Conservation (phyloP, 2,113 vertebrate genomes). For the Pelodiscus sinensis region DNA sequence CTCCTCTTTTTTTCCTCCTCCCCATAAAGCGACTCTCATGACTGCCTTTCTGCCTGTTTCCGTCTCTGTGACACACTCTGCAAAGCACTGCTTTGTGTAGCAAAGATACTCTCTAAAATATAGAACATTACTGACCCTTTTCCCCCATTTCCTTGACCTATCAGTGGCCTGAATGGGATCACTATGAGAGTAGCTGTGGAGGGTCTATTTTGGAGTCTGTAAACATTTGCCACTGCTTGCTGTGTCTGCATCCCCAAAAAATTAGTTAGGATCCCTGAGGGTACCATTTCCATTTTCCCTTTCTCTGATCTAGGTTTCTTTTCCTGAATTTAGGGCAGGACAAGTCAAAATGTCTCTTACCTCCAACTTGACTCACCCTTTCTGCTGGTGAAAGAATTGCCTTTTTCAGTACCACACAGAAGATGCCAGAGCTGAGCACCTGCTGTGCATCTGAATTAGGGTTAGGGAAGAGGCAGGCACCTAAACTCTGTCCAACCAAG, state of each 20-base stretch:
- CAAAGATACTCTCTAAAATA: constrained; percentile 71
- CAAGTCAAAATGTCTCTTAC: not conserved
- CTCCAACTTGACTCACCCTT: not conserved
- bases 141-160: constrained; percentile 48
- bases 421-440: not conserved
- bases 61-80: constrained; percentile 68
- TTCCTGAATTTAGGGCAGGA: constrained; percentile 47
- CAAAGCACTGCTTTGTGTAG: constrained; percentile 67
- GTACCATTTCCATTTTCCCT: constrained; percentile 11
- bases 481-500: too few species aligned
- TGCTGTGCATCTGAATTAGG: not conserved
- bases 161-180: constrained; percentile 70
- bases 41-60: constrained; percentile 62
- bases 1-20: constrained; percentile 70
- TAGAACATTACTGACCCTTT: constrained; percentile 34
- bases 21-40: constrained; percentile 67
- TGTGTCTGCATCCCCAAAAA: constrained; percentile 37
- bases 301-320: constrained; percentile 68
- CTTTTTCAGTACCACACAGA: fast-evolving
- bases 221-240: constrained; percentile 22
- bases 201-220: constrained; percentile 27
- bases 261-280: constrained; percentile 58
- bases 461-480: not conserved
- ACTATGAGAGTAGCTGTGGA: constrained; percentile 24
- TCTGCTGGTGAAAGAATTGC: not conserved